Conservation (phyloP, 2,113 vertebrate species). For the Dendrocopos noguchii region DNA sequence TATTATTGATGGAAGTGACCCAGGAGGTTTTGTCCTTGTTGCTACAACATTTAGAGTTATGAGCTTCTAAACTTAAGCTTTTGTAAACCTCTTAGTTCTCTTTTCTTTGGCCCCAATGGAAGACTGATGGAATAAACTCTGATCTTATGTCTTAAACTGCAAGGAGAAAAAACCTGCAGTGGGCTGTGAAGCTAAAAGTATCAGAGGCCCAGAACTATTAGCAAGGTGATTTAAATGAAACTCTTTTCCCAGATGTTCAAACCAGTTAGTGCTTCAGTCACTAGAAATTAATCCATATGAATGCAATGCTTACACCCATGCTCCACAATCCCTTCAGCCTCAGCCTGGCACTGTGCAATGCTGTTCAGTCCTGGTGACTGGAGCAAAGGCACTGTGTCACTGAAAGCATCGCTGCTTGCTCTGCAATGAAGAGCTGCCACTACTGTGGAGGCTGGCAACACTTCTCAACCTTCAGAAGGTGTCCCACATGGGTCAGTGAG, state of each 20-base stretch:
- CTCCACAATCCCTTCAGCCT: not conserved
- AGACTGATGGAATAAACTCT: not conserved
- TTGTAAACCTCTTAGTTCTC: not conserved
- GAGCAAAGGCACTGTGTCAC: not conserved
- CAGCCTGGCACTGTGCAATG: not conserved
- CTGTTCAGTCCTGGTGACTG: not conserved
- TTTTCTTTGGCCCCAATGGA: not conserved
- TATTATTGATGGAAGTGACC: not conserved
- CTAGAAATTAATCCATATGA: not conserved
- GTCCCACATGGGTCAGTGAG: not conserved
- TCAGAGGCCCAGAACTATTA: not conserved
- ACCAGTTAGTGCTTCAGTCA: not conserved
- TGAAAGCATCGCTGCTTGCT: not conserved
- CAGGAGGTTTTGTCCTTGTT: not conserved
- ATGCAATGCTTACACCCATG: not conserved
- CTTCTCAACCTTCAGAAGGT: not conserved
- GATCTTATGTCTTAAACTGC: conserved; percentile 2
- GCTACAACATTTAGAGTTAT: not conserved
- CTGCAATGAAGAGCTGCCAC: not conserved
- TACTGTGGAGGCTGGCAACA: accelerated
- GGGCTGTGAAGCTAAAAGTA: not conserved
- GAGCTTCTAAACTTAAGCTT: not conserved
- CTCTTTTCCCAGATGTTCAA: not conserved
- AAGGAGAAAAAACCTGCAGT: not conserved
- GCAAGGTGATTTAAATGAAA: not conserved